Percentiles rank a stretch among this genome's conserved stretches.
phyloP scores from a whole-genome alignment of 2,888 invertebrate genomes.

The Timandra comae region DNA sequence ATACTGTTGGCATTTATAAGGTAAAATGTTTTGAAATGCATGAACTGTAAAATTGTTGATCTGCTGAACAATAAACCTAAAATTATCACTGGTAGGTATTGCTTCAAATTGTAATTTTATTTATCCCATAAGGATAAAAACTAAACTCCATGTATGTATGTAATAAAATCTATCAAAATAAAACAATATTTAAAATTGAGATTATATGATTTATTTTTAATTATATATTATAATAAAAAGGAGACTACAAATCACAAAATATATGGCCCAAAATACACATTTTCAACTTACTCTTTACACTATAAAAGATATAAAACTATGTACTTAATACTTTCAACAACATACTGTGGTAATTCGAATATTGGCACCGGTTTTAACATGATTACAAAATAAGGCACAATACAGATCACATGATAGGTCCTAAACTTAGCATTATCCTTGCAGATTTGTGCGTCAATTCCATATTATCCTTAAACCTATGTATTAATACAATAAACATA shows the following conservation, averaged over 20 bases:
- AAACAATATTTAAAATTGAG: constrained; percentile 20
- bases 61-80: too few species aligned
- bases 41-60: too few species aligned
- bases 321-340: constrained; percentile 18
- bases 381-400: constrained; percentile 55
- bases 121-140: neutral
- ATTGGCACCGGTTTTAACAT: constrained; percentile 59
- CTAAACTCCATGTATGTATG: neutral
- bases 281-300: constrained; percentile 8
- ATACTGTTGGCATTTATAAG: too few species aligned
- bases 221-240: too few species aligned
- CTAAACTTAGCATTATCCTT: constrained; percentile 15
- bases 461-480: constrained; percentile 5
- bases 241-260: constrained; percentile 39
- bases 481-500: constrained; percentile 16
- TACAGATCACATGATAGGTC: constrained; percentile 47
- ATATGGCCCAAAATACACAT: constrained; percentile 40
- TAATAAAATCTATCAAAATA: constrained; percentile 4
- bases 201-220: constrained; percentile 42
- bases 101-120: too few species aligned
- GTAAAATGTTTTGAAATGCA: too few species aligned
- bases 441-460: constrained; percentile 33
- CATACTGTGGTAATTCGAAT: constrained; percentile 20
- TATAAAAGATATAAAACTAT: constrained; percentile 7
- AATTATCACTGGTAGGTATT: too few species aligned